Base-by-base conservation (phyloP, 30 jellyfish, hydroid and myxozoan species). In the Kudoa iwatai region DNA sequence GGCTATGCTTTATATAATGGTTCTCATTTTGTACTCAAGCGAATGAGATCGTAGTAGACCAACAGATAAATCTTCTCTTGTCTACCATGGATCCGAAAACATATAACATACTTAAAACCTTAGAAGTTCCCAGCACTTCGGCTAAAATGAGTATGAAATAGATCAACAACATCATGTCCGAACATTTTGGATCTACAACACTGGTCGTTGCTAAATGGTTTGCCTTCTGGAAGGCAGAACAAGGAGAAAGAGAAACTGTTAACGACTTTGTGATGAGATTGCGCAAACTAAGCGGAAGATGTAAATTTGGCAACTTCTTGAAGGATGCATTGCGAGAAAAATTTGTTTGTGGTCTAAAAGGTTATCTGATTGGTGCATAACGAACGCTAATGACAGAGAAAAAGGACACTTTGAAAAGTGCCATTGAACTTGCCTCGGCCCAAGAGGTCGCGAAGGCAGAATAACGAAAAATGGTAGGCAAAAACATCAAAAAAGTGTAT, bases 381-480 rank as follows among this genome's bases (percentile, higher is more conserved):
- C 36, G 11, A 6, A n/a, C n/a, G 36, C 36, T 28, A 6, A 6
- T 28, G 36, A n/a, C 36, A n/a, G 36, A 28, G n/a, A 28, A n/a
- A n/a, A n/a, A 28, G 11, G 11, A 6, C n/a, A 28, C 36, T 9
- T 28, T 28, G 9, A 28, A 28, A 28, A 28, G 36, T 9, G 36
- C 36, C n/a, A n/a, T 28, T 9, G 36, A 28, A 28, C 36, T 28
- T 9, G n/a, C n/a, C n/a, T n/a, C n/a, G n/a, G 36, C 36, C n/a
- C 36, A 28, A n/a, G 11, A 28, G 36, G n/a, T 28, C 9, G n/a
- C 36, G 9, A 28, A 28, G 36, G 36, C 36, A n/a, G n/a, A n/a
- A n/a, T n/a, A n/a, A n/a, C n/a, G n/a, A n/a, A n/a, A n/a, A n/a
- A n/a, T n/a, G n/a, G n/a, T n/a, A n/a, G n/a, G n/a, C n/a, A n/a